These are phyloP conservation scores for Chaenodraco wilsoni DNA, from an alignment of 2,797 vertebrate genomes.

Conservation along the genomic window DNA sequence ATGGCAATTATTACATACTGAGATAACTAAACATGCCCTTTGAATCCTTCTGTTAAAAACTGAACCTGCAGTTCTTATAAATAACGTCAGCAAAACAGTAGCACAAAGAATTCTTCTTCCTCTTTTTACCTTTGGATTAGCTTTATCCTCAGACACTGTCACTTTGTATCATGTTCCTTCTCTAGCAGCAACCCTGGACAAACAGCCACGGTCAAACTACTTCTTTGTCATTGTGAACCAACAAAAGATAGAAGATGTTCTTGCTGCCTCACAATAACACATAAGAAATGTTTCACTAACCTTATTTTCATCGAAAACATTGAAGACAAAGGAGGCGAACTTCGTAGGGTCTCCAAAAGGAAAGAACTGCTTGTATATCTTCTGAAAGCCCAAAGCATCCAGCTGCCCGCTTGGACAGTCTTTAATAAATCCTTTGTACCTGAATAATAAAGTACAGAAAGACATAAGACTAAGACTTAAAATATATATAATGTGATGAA, in stretches of 20 bases:
- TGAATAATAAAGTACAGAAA: conserved; percentile 61
- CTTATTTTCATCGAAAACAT: conserved; percentile 99
- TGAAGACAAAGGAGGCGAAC: conserved; percentile 98
- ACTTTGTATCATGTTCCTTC: not conserved
- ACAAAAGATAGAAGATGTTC: not conserved
- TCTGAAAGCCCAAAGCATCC: conserved; percentile 96
- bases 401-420: conserved; percentile 98
- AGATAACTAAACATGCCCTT: too few relatives aligned
- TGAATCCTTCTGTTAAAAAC: too few relatives aligned
- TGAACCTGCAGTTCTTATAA: not conserved
- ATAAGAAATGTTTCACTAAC: conserved; percentile 73
- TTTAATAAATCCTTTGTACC: conserved; percentile 99
- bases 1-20: not conserved
- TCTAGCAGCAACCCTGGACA: conserved; percentile 5
- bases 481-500: conserved; percentile 1
- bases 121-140: conserved; percentile 5
- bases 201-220: conserved; percentile 6
- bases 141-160: conserved; percentile 1
- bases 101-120: conserved; percentile 1
- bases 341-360: conserved; percentile 98
- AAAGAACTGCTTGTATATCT: conserved; percentile 99
- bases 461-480: conserved; percentile 13
- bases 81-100: not conserved
- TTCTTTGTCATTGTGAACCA: not conserved
- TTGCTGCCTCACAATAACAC: not conserved